Conservation (phyloP, 1,140 invertebrate genomes). For the Lordiphosa stackelbergi region DNA sequence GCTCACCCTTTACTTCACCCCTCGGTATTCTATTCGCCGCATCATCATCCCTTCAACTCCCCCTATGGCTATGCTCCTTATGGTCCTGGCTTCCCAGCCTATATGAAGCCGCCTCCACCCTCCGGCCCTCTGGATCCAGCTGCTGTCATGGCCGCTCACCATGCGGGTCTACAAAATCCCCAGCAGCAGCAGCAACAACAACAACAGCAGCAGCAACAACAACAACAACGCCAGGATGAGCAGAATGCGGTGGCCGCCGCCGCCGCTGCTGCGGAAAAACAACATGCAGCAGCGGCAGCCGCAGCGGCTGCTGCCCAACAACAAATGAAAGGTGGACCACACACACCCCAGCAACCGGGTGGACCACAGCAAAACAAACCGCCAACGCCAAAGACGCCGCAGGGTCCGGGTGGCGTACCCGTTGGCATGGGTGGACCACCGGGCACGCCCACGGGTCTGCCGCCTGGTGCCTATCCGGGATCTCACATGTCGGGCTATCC, state of each 20-base stretch:
- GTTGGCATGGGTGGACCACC: conserved; percentile 56
- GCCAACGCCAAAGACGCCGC: conserved; percentile 76
- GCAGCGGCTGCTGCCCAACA: conserved; percentile 10
- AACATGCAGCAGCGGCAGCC: conserved; percentile 25
- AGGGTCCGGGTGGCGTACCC: conserved; percentile 54
- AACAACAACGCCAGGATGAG: conserved; percentile 57
- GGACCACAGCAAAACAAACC: conserved; percentile 69
- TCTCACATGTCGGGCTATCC: conserved; percentile 73
- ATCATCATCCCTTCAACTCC: conserved; percentile 76
- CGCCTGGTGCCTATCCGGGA: conserved; percentile 69
- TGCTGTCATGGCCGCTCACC: conserved; percentile 69
- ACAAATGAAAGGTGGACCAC: conserved; percentile 30
- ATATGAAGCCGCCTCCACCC: conserved; percentile 73
- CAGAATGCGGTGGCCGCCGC: conserved; percentile 44
- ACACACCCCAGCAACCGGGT: conserved; percentile 37
- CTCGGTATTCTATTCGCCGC: conserved; percentile 75
- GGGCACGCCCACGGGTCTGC: conserved; percentile 64
- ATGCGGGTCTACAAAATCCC: conserved; percentile 62
- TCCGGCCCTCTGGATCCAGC: conserved; percentile 64
- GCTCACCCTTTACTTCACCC: conserved; percentile 75
- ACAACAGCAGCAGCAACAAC: conserved; percentile 47
- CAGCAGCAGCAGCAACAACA: conserved; percentile 41
- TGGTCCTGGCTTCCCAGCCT: conserved; percentile 73
- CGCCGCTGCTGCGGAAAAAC: conserved; percentile 38
- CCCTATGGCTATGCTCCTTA: conserved; percentile 75